Evolutionary conservation across 2,888 invertebrate genomes (phyloP).

Genomic region (Sinhomidia bicolor): DNA sequence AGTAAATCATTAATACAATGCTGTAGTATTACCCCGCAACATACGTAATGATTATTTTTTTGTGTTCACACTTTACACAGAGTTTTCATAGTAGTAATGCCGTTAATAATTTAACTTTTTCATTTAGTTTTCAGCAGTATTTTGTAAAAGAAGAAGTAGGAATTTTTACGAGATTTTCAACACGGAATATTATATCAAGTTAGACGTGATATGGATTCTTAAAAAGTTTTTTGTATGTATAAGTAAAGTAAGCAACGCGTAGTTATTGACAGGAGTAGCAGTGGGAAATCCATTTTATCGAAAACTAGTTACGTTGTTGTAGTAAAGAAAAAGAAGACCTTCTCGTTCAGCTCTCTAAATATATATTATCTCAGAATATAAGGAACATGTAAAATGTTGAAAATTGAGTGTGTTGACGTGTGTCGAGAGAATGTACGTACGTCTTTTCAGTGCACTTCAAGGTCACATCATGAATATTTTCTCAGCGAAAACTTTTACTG

Average conservation of each 20-base stretch:
- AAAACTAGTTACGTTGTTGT: neutral
- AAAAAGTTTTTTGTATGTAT: neutral
- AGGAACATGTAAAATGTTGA: neutral
- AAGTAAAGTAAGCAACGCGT: neutral
- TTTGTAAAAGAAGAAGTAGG: neutral
- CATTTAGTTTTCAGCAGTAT: neutral
- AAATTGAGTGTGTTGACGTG: constrained; percentile 1
- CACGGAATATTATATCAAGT: neutral
- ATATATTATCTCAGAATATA: too few relatives aligned
- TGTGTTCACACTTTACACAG: constrained; percentile 18
- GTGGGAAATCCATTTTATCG: neutral
- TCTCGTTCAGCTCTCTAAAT: too few relatives aligned
- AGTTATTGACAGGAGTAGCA: neutral
- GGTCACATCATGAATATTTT: constrained; percentile 34
- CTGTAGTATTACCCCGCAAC: too few relatives aligned
- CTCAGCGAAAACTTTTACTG: neutral
- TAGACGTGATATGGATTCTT: neutral
- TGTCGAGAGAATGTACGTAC: neutral
- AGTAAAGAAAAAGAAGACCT: neutral
- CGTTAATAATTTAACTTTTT: constrained; percentile 26
- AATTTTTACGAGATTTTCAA: neutral
- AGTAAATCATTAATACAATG: too few relatives aligned
- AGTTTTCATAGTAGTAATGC: neutral
- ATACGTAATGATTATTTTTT: too few relatives aligned
- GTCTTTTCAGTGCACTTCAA: constrained; percentile 28